Conservation (phyloP, 2,888 invertebrate species). For the Diadromus collaris region DNA sequence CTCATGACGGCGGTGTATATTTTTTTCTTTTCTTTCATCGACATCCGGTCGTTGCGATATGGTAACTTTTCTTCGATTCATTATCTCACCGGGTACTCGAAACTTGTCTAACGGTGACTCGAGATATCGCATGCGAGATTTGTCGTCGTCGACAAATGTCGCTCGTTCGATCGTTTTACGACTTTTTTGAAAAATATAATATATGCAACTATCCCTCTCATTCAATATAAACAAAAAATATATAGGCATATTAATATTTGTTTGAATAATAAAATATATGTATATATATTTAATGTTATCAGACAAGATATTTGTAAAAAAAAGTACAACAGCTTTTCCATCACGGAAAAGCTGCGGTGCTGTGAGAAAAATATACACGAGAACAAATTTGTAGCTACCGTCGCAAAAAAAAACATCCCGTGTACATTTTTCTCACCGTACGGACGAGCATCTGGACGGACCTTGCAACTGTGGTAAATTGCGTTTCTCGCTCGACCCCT, state of each 20-base stretch:
- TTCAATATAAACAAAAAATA: too few relatives aligned
- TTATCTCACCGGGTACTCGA: conserved; percentile 10
- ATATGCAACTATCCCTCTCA: too few relatives aligned
- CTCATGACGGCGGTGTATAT: background rate
- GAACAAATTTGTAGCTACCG: background rate
- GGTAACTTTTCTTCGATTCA: background rate
- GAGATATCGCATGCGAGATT: conserved; percentile 33
- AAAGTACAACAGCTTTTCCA: background rate
- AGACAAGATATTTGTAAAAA: background rate
- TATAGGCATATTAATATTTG: background rate
- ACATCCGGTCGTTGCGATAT: conserved; percentile 1
- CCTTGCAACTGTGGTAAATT: background rate
- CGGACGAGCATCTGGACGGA: background rate
- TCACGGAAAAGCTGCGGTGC: too few relatives aligned
- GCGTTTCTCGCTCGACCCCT: background rate
- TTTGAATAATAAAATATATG: too few relatives aligned
- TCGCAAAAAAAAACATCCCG: background rate
- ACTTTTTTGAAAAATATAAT: too few relatives aligned
- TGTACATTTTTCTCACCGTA: background rate
- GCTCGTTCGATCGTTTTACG: background rate
- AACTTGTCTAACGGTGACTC: background rate
- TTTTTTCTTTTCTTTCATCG: background rate
- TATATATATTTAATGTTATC: background rate
- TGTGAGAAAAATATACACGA: too few relatives aligned
- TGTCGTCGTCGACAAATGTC: conserved; percentile 5